A percentile compares a stretch with the other conserved stretches of the same genome.
These are phyloP conservation scores for Silurus aristotelis DNA, from an alignment of 2,797 vertebrate species.

Conservation along the genomic window DNA sequence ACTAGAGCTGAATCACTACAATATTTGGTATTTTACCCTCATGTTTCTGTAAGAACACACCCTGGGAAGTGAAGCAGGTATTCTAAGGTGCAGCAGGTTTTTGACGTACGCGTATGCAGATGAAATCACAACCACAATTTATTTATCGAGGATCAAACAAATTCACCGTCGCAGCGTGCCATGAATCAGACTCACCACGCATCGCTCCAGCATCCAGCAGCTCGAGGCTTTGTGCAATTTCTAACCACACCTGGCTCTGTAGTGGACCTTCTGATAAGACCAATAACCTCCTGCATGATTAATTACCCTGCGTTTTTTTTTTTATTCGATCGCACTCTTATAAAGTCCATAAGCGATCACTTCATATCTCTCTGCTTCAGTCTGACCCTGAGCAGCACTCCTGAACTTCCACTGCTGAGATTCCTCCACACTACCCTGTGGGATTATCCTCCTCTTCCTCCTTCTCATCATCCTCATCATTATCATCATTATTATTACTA, in stretches of 20 bases:
- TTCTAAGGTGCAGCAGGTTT: not conserved
- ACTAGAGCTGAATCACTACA: not conserved
- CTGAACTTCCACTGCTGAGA: no score
- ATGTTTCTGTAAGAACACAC: not conserved
- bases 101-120: not conserved
- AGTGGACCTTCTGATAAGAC: conserved; percentile 18
- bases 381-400: not conserved
- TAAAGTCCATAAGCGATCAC: not conserved
- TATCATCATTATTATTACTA: no score
- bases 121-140: not conserved
- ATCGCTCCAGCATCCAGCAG: not conserved
- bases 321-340: not conserved
- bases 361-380: not conserved
- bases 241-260: conserved; percentile 12
- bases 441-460: not conserved
- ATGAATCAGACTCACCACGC: not conserved
- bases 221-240: not conserved
- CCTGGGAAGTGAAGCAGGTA: not conserved
- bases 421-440: not conserved
- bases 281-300: not conserved
- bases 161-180: not conserved
- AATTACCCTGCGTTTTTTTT: not conserved
- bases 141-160: not conserved
- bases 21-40: not conserved
- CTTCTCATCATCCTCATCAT: no score